Percentiles rank a stretch among this genome's conserved stretches.
These are phyloP conservation scores for Alviniconcha marisindica DNA, from an alignment of 1,140 invertebrate species.

Conservation along the genomic window DNA sequence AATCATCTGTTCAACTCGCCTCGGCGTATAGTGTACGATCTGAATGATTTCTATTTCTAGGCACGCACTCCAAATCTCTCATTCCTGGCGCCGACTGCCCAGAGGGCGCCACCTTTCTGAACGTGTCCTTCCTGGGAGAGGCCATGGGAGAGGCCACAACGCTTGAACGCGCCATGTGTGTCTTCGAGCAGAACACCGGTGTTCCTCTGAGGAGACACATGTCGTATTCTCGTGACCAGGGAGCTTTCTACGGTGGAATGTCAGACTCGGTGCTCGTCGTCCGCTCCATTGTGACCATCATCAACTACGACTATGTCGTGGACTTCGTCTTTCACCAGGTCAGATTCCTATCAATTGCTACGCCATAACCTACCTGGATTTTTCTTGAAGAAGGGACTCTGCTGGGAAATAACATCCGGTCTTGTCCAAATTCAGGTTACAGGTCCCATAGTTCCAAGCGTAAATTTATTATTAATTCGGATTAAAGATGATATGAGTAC, in stretches of 20 bases:
- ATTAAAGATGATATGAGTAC: no score
- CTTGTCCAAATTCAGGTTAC: no score
- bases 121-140: constrained; percentile 50
- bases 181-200: constrained; percentile 69
- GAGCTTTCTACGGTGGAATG: constrained; percentile 62
- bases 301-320: constrained; percentile 71
- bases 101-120: constrained; percentile 57
- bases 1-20: no score
- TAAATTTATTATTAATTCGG: no score
- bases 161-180: constrained; percentile 55
- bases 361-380: no score
- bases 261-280: constrained; percentile 60
- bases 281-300: constrained; percentile 59
- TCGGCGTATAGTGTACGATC: no score
- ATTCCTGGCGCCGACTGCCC: constrained; percentile 63
- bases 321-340: constrained; percentile 69
- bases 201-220: constrained; percentile 62
- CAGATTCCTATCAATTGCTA: not conserved
- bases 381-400: no score
- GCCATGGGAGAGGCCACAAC: constrained; percentile 42
- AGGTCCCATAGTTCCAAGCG: no score
- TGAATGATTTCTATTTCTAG: no score
- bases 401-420: no score
- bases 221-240: constrained; percentile 43
- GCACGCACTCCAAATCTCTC: constrained; percentile 45